A percentile compares a stretch with the other conserved stretches of the same genome.
Evolutionary conservation across 2,888 invertebrate species (phyloP).

Genomic region (Drosophila borborema): DNA sequence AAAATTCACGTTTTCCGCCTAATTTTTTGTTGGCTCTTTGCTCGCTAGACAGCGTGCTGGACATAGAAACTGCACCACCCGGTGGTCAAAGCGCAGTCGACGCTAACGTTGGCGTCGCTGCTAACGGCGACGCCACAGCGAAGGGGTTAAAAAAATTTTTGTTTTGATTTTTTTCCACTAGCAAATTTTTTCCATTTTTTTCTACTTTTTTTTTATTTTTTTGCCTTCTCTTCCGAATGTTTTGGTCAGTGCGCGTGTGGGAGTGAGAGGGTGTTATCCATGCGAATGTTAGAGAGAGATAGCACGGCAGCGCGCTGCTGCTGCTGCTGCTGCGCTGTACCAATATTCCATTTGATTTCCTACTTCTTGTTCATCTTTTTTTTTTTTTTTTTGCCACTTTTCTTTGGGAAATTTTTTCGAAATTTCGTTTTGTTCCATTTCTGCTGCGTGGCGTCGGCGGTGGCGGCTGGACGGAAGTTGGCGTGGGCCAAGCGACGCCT

Average conservation of each 20-base stretch:
- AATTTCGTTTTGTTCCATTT: slow-evolving; percentile 68
- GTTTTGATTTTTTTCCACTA: slow-evolving; percentile 77
- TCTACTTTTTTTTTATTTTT: not conserved
- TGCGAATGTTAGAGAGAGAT: slow-evolving; percentile 21
- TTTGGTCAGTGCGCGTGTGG: slow-evolving; percentile 54
- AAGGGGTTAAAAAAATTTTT: slow-evolving; percentile 80
- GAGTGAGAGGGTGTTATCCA: slow-evolving; percentile 16
- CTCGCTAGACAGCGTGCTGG: slow-evolving; percentile 49
- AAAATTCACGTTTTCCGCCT: slow-evolving; percentile 79
- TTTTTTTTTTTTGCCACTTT: slow-evolving; percentile 38
- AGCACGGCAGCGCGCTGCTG: slow-evolving; percentile 40
- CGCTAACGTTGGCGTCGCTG: slow-evolving; percentile 44
- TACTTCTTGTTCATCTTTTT: slow-evolving; percentile 27
- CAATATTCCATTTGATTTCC: slow-evolving; percentile 50
- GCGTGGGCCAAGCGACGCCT: slow-evolving; percentile 69
- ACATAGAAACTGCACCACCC: slow-evolving; percentile 72
- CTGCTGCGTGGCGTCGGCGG: slow-evolving; percentile 65
- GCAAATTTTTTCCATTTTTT: slow-evolving; percentile 28
- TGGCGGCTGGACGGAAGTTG: slow-evolving; percentile 49
- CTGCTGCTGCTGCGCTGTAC: slow-evolving; percentile 65
- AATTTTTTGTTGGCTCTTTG: slow-evolving; percentile 66
- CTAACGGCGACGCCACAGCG: slow-evolving; percentile 51
- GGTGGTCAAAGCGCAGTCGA: slow-evolving; percentile 37
- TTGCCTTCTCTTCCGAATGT: slow-evolving; percentile 57
- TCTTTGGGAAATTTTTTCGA: slow-evolving; percentile 46